Evolutionary conservation across 92 coral and sea anemone species (phyloP), one percentile per base, ranked within the genome.

Genomic region (Muricea muricata): DNA sequence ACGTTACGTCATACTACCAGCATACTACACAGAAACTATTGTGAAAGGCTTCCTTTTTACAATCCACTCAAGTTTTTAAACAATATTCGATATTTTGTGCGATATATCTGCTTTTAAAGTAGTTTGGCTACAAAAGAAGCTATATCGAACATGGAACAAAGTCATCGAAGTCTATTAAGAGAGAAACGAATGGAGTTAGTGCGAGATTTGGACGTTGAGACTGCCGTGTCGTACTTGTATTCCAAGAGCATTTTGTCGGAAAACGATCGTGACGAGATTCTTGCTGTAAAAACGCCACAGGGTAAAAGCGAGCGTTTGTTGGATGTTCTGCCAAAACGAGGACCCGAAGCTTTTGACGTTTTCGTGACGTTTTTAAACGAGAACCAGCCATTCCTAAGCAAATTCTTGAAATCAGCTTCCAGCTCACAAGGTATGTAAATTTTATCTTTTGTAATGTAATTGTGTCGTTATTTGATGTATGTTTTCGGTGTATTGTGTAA

Each of bases 211-310:
- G 96, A 95, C 7, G 90, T 92, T 14, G 52, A 33, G 23, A 71
- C 73, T 75, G 28, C 94, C 57, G 21, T 91, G 18, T 63, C 80
- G 18, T 81, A 75, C 50, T 56, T 95, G 40, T 78, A 92, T 6
- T 78, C 83, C 29, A 3, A 55, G 39, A 79, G 85, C 33, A 68
- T 88, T 9, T 61, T 93, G 15, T 40, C 79, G 10, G 76, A 42
- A 54, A 85, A 85, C 18, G 97, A 90, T 57, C 85, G 86, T 29
- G 97, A 93, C 17, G 92, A 88, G 30, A 67, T 93, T 7, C 84
- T 67, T 66, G 87, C 89, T 41, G 70, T 73, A 25, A 60, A 66
- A 39, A 78, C 91, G 23, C 84, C 84, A 10, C 24, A 79, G 18
- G 87, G 25, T 17, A 87, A 66, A 86, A 90, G 75, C 14, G 90